phyloP scores from a whole-genome alignment of 2,113 vertebrate genomes.

The Rhodinocichla rosea region DNA sequence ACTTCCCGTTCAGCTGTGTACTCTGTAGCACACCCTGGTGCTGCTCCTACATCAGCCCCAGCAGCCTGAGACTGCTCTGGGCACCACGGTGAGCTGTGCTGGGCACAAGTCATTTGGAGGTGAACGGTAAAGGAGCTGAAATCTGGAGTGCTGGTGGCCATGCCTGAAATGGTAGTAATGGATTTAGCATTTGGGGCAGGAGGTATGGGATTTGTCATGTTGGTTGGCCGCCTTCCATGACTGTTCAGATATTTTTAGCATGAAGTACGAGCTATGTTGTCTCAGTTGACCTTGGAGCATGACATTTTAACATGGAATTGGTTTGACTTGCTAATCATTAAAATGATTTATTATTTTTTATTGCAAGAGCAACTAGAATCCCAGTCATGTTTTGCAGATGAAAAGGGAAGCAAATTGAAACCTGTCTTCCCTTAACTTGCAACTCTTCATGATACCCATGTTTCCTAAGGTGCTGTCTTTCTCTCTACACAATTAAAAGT shows the following conservation, averaged over 20 bases:
- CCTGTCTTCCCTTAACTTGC: not conserved
- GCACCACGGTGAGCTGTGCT: not conserved
- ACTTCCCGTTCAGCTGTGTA: conserved; percentile 21
- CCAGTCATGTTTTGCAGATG: not conserved
- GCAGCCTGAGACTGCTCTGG: not conserved
- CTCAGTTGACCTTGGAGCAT: conserved; percentile 50
- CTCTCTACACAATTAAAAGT: not conserved
- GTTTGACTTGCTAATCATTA: conserved; percentile 58
- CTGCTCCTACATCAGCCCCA: not conserved
- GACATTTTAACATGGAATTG: conserved; percentile 58
- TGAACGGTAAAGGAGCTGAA: not conserved
- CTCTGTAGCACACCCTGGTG: not conserved
- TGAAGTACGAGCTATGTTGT: conserved; percentile 41
- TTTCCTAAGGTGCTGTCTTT: not conserved
- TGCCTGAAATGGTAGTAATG: conserved; percentile 43
- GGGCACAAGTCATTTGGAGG: not conserved
- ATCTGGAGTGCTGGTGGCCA: not conserved
- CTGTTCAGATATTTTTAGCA: conserved; percentile 57
- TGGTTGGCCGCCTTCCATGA: conserved; percentile 34
- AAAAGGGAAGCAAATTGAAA: conserved; percentile 19
- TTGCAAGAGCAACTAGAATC: conserved; percentile 3
- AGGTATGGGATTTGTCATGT: conserved; percentile 60
- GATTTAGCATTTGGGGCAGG: conserved; percentile 54
- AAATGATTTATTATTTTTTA: conserved; percentile 46
- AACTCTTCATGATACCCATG: not conserved